phyloP scores from a whole-genome alignment of 2,888 invertebrate species.

The Alsophila aescularia region DNA sequence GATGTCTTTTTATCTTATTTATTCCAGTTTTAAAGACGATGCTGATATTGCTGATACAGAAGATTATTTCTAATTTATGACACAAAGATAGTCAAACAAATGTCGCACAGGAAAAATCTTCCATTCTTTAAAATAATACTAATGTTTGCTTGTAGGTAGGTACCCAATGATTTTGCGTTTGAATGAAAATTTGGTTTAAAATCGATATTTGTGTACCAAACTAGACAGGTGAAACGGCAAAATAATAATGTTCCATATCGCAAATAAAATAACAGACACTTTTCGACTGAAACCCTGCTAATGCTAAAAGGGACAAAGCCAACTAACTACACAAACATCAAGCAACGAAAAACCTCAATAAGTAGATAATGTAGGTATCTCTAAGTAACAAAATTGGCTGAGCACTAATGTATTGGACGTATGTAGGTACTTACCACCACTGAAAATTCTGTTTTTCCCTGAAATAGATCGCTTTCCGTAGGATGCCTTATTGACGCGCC shows the following conservation, averaged over 20 bases:
- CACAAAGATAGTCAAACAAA: constrained; percentile 10
- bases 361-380: too few relatives aligned
- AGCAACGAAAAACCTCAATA: constrained; percentile 7
- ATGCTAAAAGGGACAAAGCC: constrained; percentile 10
- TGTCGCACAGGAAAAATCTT: constrained; percentile 12
- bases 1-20: constrained; percentile 13
- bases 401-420: constrained; percentile 24
- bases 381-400: constrained; percentile 7
- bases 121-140: constrained; percentile 1
- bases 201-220: constrained; percentile 10
- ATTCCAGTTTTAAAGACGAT: constrained; percentile 2
- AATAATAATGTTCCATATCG: constrained; percentile 17
- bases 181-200: constrained; percentile 3
- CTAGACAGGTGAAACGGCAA: constrained; percentile 15
- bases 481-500: constrained; percentile 49
- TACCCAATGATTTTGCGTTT: neutral
- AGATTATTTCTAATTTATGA: constrained; percentile 21
- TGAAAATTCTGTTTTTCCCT: constrained; percentile 54
- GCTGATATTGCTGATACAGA: constrained; percentile 12
- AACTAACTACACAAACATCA: constrained; percentile 12
- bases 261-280: constrained; percentile 6
- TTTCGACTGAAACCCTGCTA: neutral
- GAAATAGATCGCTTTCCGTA: constrained; percentile 50
- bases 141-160: too few relatives aligned
- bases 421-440: constrained; percentile 41